Percentiles rank a stretch among this genome's conserved stretches.
Conservation (phyloP, 1,140 invertebrate species). For the Dinothrombium tinctorium region DNA sequence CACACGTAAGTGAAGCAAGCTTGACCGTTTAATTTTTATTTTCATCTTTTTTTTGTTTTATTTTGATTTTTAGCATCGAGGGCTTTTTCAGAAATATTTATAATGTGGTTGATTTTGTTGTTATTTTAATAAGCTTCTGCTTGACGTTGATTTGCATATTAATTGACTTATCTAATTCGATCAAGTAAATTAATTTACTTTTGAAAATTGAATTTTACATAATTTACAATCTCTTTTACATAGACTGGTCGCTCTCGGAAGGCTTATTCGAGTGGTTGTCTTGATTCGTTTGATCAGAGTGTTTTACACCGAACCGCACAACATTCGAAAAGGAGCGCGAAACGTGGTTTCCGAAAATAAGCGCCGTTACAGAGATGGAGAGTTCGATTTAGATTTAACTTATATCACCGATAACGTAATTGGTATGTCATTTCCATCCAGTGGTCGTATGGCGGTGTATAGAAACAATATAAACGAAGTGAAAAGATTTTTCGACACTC, state of each 20-base stretch:
- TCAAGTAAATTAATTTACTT: conserved; percentile 11
- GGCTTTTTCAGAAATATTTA: conserved; percentile 23
- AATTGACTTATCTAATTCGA: conserved; percentile 14
- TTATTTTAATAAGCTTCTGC: conserved; percentile 24
- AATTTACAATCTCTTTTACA: conserved; percentile 10
- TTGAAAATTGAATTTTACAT: neutral
- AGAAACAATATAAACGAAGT: conserved; percentile 34
- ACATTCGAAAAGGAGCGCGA: conserved; percentile 24
- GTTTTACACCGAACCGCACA: conserved; percentile 22
- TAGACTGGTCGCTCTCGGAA: conserved; percentile 23
- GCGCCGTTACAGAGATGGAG: conserved; percentile 28
- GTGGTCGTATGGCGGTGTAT: conserved; percentile 29
- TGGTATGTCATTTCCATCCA: conserved; percentile 35
- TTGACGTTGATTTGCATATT: conserved; percentile 21
- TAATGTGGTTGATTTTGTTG: conserved; percentile 24
- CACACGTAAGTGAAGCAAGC: conserved; percentile 18
- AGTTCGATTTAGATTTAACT: conserved; percentile 33
- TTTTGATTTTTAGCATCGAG: conserved; percentile 14
- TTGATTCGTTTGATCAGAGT: conserved; percentile 23
- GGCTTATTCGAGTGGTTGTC: conserved; percentile 25
- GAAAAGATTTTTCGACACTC: conserved; percentile 29
- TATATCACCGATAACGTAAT: conserved; percentile 32
- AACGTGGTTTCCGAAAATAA: conserved; percentile 33
- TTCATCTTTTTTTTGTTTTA: conserved; percentile 11
- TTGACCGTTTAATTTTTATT: neutral